These are phyloP conservation scores for Caenorhabditis sp. DNA, from an alignment of 2,888 invertebrate genomes.

Conservation along the genomic window DNA sequence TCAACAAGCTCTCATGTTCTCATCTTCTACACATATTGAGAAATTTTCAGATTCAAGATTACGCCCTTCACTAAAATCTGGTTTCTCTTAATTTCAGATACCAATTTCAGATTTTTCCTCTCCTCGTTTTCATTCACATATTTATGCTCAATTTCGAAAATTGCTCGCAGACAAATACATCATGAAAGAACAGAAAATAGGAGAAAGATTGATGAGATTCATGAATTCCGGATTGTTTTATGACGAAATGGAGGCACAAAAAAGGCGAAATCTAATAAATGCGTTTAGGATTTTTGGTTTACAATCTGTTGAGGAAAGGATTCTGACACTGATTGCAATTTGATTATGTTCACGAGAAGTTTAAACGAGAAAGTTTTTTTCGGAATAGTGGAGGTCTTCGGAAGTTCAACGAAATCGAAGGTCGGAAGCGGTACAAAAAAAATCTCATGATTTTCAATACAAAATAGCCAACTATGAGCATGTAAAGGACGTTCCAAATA, in stretches of 20 bases:
- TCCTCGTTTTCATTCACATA: constrained; percentile 15
- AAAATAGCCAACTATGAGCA: too few species aligned
- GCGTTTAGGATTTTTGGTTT: constrained; percentile 43
- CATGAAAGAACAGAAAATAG: constrained; percentile 13
- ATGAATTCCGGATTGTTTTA: constrained; percentile 46
- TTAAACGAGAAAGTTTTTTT: background rate
- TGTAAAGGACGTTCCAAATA: too few species aligned
- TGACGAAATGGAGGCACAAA: constrained; percentile 14
- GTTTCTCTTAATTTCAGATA: constrained; percentile 5
- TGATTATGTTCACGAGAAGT: constrained; percentile 32
- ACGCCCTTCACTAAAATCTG: background rate
- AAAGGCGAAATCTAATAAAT: constrained; percentile 40
- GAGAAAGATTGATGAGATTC: constrained; percentile 44
- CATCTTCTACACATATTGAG: too few species aligned
- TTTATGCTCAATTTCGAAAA: constrained; percentile 18
- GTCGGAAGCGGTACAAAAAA: too few species aligned
- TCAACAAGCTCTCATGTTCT: too few species aligned
- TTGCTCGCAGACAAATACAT: constrained; percentile 32
- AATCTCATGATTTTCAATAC: too few species aligned
- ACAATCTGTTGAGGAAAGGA: background rate
- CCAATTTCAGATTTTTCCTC: background rate
- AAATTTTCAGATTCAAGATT: too few species aligned
- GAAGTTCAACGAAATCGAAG: background rate
- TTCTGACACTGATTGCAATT: constrained; percentile 41
- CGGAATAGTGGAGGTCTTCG: background rate